Percentiles rank a stretch among this genome's conserved stretches.
Conservation (phyloP, 64 coral and sea anemone species). For the Stichodactyla mertensii region DNA sequence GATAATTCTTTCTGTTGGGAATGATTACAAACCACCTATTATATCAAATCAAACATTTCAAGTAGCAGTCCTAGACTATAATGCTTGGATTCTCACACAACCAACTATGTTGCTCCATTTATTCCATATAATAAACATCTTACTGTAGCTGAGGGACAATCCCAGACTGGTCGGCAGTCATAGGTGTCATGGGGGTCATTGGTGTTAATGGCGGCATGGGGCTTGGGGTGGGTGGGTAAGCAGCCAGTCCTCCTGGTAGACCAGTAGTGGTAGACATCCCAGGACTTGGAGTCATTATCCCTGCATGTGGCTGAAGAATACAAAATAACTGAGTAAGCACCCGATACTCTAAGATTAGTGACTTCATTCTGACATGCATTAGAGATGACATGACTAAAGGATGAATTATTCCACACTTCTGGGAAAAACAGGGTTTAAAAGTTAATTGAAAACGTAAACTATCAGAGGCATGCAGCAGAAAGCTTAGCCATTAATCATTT, state of each 20-base stretch:
- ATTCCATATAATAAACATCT: neutral
- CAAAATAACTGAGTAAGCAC: neutral
- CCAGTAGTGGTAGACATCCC: slow-evolving; percentile 74
- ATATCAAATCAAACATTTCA: too few species aligned
- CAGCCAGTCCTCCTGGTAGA: slow-evolving; percentile 61
- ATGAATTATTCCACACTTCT: neutral
- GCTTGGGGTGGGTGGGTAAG: slow-evolving; percentile 82
- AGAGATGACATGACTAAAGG: neutral
- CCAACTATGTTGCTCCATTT: too few species aligned
- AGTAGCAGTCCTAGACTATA: too few species aligned
- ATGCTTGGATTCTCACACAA: too few species aligned
- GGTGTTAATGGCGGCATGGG: slow-evolving; percentile 90
- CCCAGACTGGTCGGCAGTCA: slow-evolving; percentile 86
- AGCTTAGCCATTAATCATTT: neutral
- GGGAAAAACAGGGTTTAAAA: too few species aligned
- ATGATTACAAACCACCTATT: neutral
- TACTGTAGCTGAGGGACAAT: slow-evolving; percentile 98
- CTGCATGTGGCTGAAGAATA: slow-evolving; percentile 33
- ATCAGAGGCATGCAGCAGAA: neutral
- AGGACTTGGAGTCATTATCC: slow-evolving; percentile 46
- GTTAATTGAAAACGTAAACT: too few species aligned
- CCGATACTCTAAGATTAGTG: neutral
- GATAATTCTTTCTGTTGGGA: neutral
- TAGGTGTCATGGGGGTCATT: slow-evolving; percentile 91
- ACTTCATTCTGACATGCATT: neutral